Base-by-base conservation (phyloP, 2,888 invertebrate species). In the Spisula solida region DNA sequence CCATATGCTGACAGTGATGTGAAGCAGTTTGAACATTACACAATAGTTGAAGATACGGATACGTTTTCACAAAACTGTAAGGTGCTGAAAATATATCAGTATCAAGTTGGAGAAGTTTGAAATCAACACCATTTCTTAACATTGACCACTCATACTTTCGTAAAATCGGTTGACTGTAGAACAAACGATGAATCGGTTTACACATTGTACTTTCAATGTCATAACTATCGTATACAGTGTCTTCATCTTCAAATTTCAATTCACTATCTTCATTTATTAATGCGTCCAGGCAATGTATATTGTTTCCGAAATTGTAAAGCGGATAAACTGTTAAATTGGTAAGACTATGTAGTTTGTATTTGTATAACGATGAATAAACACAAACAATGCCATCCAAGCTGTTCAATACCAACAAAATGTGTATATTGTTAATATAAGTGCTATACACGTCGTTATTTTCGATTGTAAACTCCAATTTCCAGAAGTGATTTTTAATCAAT, bases 361-460 rank as follows among this genome's bases (percentile, higher is more conserved):
- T 82, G 12, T 14, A 56, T 5, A 70, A 25, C 5, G 82, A 82
- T 66, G 60, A 56, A 66, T 82, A 82, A 1, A 66, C 66, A 66
- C 82, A 82, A 6, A 82, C 82, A 2, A 66, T 8, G n/a, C 47
- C 60, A 18, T 41, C 66, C 25, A n/a, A 31, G 18, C 31, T 70
- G 47, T 66, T 41, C 47, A 66, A 47, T 2, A 66, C 20, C 41
- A 82, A 47, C 66, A 82, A 34, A 31, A 70, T 56, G n/a, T 82
- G 82, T 82, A 41, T 60, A 34, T 55, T 82, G 82, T 82, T 82
- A 14, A n/a, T 82, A 25, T 34, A 82, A 29, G 56, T 66, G 25
- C 82, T 82, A 66, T 82, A 82, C 34, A 82, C 18, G n/a, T 82
- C 82, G n/a, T 51, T 41, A 25, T 82, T 82, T 34, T 82, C 82